Evolutionary conservation across 1,140 invertebrate genomes (phyloP).

Genomic region (Drosophila lacertosa): DNA sequence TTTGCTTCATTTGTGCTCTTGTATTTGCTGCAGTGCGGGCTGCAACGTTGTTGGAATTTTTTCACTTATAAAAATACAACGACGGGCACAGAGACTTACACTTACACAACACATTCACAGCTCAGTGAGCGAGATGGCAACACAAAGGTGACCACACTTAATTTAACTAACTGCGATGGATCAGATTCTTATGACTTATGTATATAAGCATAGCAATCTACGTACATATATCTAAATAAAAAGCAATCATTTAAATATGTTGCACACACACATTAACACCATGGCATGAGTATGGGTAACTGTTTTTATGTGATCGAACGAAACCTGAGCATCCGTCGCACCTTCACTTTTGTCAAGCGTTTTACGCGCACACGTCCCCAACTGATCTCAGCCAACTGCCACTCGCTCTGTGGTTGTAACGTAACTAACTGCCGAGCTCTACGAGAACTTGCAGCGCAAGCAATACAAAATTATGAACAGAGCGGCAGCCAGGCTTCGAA

Average conservation of each 20-base stretch:
- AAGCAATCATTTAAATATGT: constrained; percentile 22
- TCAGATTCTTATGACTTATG: constrained; percentile 15
- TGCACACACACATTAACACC: constrained; percentile 8
- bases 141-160: constrained; percentile 38
- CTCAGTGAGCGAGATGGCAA: constrained; percentile 31
- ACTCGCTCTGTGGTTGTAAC: constrained; percentile 70
- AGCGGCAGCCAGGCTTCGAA: constrained; percentile 48
- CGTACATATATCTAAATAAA: constrained; percentile 11
- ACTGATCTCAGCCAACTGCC: constrained; percentile 32
- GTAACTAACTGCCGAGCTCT: constrained; percentile 44
- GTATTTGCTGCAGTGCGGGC: constrained; percentile 59
- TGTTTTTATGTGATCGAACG: constrained; percentile 26
- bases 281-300: constrained; percentile 28
- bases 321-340: constrained; percentile 52
- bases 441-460: constrained; percentile 39
- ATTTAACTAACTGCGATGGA: constrained; percentile 47
- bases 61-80: constrained; percentile 79
- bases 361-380: constrained; percentile 39
- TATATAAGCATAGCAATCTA: constrained; percentile 1
- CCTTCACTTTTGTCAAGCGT: constrained; percentile 71
- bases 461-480: constrained; percentile 66
- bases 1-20: constrained; percentile 79
- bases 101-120: constrained; percentile 21
- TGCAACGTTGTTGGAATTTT: constrained; percentile 79
- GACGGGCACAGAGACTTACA: constrained; percentile 44